phyloP scores from a whole-genome alignment of 2,113 vertebrate genomes.

The Brachirus orientalis region DNA sequence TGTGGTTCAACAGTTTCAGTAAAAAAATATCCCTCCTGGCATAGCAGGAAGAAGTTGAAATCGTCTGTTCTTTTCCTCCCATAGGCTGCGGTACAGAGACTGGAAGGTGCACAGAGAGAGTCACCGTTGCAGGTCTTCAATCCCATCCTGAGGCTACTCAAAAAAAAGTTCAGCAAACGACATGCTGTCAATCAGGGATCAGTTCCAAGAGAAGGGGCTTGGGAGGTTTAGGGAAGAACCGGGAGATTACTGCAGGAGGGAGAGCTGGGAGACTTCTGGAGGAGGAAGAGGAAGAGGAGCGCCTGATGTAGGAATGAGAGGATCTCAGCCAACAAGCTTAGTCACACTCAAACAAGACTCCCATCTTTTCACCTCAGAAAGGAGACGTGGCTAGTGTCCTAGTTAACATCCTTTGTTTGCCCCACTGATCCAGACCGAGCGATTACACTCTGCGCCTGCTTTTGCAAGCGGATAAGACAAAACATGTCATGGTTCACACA shows the following conservation, averaged over 20 bases:
- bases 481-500: conserved; percentile 36
- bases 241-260: conserved; percentile 43
- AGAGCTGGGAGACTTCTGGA: conserved; percentile 39
- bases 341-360: conserved; percentile 57
- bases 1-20: no score
- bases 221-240: conserved; percentile 33
- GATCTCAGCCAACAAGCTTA: conserved; percentile 69
- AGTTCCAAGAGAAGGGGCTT: conserved; percentile 57
- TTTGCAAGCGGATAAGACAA: conserved; percentile 23
- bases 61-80: no score
- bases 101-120: conserved; percentile 16
- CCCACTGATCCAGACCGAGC: conserved; percentile 36
- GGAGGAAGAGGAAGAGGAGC: conserved; percentile 34
- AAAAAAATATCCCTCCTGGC: no score
- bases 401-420: conserved; percentile 46
- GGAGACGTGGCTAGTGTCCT: conserved; percentile 28
- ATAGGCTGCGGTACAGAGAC: conserved; percentile 27
- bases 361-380: conserved; percentile 23
- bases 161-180: conserved; percentile 41
- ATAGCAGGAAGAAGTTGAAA: no score
- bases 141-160: conserved; percentile 22
- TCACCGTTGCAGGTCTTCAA: conserved; percentile 46
- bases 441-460: conserved; percentile 44
- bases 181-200: conserved; percentile 65
- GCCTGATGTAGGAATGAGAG: conserved; percentile 38